Conservation (phyloP, 2,888 invertebrate genomes). For the Lysandra coridon region DNA sequence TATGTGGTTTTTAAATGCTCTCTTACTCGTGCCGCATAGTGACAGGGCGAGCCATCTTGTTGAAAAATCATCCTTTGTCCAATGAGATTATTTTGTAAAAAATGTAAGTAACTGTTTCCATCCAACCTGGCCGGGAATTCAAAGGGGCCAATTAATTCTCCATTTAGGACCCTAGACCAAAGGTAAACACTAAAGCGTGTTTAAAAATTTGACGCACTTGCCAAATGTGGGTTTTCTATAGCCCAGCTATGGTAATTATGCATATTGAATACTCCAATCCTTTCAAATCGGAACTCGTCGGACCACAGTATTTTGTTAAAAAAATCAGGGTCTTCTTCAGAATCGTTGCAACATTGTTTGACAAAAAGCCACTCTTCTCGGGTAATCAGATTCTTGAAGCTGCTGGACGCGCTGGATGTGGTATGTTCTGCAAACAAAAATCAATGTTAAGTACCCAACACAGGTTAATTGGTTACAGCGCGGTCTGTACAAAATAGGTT, state of each 20-base stretch:
- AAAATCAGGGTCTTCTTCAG: constrained; percentile 23
- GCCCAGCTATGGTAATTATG: constrained; percentile 40
- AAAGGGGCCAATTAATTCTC: no score
- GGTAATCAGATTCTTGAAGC: constrained; percentile 20
- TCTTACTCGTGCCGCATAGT: no score
- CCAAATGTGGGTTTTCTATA: constrained; percentile 37
- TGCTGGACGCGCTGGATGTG: constrained; percentile 24
- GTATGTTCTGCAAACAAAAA: constrained; percentile 6
- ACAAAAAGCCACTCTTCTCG: constrained; percentile 18
- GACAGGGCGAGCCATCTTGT: no score
- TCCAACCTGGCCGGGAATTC: no score
- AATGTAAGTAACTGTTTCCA: no score
- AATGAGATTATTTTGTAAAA: no score
- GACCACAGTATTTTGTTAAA: constrained; percentile 35
- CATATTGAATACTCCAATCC: constrained; percentile 35
- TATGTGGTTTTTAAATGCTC: no score
- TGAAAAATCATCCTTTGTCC: no score
- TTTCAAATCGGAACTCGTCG: constrained; percentile 34
- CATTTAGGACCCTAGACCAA: no score
- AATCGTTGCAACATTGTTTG: constrained; percentile 13
- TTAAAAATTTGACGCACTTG: constrained; percentile 24
- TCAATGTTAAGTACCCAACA: not conserved
- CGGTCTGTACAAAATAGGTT: no score
- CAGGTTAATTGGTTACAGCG: no score
- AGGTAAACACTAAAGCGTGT: no score